Evolutionary conservation across 2,888 invertebrate species (phyloP), one percentile per base, ranked within the genome.

Genomic region (Epistrophella euchroma): DNA sequence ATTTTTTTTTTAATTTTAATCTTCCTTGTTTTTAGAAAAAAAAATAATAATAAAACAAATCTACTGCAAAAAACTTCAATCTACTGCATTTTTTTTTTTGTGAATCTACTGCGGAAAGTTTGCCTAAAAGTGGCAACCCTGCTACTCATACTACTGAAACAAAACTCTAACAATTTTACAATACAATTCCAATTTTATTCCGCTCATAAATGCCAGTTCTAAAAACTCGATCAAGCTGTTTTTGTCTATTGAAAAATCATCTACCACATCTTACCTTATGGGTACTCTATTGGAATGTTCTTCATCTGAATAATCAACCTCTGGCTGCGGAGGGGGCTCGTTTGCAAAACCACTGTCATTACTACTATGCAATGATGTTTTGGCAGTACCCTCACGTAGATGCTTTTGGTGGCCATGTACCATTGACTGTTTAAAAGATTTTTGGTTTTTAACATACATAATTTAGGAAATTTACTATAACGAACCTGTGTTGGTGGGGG

Each of bases 291-390:
- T 94, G 28, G 95, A 94, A 64, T 95, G 96, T 91, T 97, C 97
- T 93, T 97, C 97, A 91, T 97, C 97, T 70, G 97, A 97, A 92
- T 97, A 97, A 92, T 97, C 97, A 81, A 97, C 95, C 92, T 97
- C 97, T 25, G 97, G 97, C 90, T 97, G 97, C 32, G 96, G 96
- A 4, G 97, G 97, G 37, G 95, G 95, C 91, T 97, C 97, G 91
- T 97, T 97, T 90, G 97, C 97, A 92, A 97, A 97, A 17, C 97
- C 97, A 89, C 97, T 97, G 92, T 97, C 97, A 92, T 97, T 97
- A 91, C 97, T 97, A 92, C 97, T 97, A 92, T 97, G 97, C 88
- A 97, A 94, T 50, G 97, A 97, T 2, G 95, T 95, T 91, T 95
- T 96, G 80, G 96, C 96, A 58, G 95, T 95, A 28, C 90, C 91